A percentile compares a stretch with the other conserved stretches of the same genome.
Evolutionary conservation across 2,797 vertebrate genomes (phyloP).

Genomic region (Scyliorhinus canicula): DNA sequence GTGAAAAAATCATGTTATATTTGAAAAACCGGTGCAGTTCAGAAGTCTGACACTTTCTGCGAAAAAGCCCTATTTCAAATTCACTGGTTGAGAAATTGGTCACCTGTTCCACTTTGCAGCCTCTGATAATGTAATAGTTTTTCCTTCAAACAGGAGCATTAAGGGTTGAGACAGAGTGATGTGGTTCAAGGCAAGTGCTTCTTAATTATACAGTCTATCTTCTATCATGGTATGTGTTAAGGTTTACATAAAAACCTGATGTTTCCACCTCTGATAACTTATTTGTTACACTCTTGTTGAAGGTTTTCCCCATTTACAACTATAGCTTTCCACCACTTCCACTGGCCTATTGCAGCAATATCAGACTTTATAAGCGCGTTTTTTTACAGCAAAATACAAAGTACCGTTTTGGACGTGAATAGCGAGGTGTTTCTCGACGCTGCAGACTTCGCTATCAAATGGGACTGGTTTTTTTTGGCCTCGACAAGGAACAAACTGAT

Average conservation of each 20-base stretch:
- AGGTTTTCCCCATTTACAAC: background rate
- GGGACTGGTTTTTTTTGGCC: too few relatives aligned
- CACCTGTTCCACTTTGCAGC: background rate
- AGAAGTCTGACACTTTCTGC: background rate
- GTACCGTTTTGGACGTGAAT: too few relatives aligned
- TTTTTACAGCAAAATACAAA: too few relatives aligned
- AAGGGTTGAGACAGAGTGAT: background rate
- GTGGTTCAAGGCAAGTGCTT: background rate
- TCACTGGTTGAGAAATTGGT: background rate
- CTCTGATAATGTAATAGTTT: background rate
- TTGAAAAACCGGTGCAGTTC: background rate
- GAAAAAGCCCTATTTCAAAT: background rate
- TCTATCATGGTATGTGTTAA: background rate
- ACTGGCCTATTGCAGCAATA: background rate
- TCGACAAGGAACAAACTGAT: too few relatives aligned
- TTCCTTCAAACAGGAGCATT: background rate
- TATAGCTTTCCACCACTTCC: background rate
- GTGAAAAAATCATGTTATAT: background rate
- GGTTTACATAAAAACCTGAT: background rate
- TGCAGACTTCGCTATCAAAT: too few relatives aligned
- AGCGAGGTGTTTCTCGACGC: too few relatives aligned
- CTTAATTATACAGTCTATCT: background rate
- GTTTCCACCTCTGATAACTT: background rate
- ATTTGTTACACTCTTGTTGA: background rate
- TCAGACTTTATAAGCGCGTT: too few relatives aligned